Base-by-base conservation (phyloP, 1,140 invertebrate genomes). In the Megalonaias nervosa region DNA sequence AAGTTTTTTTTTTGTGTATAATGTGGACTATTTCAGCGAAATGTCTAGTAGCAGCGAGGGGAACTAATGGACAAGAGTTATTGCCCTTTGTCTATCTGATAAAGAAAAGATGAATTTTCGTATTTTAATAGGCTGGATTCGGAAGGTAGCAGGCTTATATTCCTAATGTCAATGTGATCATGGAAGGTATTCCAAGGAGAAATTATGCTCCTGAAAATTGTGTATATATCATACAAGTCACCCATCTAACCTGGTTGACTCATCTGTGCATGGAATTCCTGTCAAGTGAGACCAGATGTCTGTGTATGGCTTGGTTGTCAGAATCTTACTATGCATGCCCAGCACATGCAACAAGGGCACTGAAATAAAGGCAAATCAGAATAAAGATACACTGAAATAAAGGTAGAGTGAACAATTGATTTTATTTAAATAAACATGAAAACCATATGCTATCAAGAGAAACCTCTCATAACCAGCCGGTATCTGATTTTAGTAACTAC, bases 261-360 rank as follows among this genome's bases (percentile, higher is more conserved):
- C 76, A 26, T 82, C 81, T 19, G 71, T 71, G 15, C 80, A 76
- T 0, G 79, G 79, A 17, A 91, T 67, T 55, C 90, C 91, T 55
- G 91, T 92, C 19, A 91, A 85, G 80, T 89, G 89, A 62, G 84
- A 84, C 91, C 91, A 92, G 16, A 89, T 77, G 67, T 86, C 87
- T 73, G 85, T 87, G 73, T 89, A 88, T 0, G 91, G 91, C 38
- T 89, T 91, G 15, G 93, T 80, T 13, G 92, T 86, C 59, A 87
- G 84, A 55, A 94, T 91, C 71, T 95, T 94, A 48, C 95, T 94
- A 90, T 97, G 96, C 81, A 95, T 94, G 19, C 95, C 95, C 71
- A 98, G 90, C 9, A 98, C 96, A 85, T 97, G 95, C 68, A 98
- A 91, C 55, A 98, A 90, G 21, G 96, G 96, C 84, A 97, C 96